Conservation (phyloP, 2,797 vertebrate genomes). For the Microtus agrestis region DNA sequence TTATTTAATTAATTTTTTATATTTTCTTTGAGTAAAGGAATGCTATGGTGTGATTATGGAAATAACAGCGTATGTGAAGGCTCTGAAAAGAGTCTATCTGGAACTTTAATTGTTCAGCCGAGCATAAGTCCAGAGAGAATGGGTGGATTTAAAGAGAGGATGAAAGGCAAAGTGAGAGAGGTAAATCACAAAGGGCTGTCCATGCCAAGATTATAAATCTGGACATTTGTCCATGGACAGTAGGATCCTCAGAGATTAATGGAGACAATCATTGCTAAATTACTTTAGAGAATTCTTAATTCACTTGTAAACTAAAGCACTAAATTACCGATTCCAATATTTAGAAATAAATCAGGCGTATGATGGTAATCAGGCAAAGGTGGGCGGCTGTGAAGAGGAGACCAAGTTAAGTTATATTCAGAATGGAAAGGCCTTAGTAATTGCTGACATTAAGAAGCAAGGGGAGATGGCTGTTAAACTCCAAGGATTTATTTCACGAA, state of each 20-base stretch:
- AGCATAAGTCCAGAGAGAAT: not conserved
- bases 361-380: not conserved
- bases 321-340: not conserved
- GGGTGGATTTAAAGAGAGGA: not conserved
- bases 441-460: not conserved
- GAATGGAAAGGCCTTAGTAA: not conserved
- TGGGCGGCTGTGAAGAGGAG: accelerated
- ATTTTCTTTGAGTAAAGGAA: not conserved
- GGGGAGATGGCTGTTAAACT: not conserved
- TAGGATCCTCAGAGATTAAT: not conserved
- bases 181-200: not conserved
- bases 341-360: not conserved
- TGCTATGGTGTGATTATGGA: not conserved
- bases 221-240: not conserved
- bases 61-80: not conserved
- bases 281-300: not conserved
- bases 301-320: not conserved
- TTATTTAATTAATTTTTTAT: not conserved
- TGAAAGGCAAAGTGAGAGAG: not conserved
- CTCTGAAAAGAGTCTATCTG: not conserved
- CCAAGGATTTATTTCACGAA: not conserved
- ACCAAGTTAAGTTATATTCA: not conserved
- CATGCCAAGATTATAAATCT: not conserved
- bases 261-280: not conserved
- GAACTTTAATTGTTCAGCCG: not conserved